phyloP scores from a whole-genome alignment of 2,888 invertebrate genomes.

The Strigamia transsilvanica region DNA sequence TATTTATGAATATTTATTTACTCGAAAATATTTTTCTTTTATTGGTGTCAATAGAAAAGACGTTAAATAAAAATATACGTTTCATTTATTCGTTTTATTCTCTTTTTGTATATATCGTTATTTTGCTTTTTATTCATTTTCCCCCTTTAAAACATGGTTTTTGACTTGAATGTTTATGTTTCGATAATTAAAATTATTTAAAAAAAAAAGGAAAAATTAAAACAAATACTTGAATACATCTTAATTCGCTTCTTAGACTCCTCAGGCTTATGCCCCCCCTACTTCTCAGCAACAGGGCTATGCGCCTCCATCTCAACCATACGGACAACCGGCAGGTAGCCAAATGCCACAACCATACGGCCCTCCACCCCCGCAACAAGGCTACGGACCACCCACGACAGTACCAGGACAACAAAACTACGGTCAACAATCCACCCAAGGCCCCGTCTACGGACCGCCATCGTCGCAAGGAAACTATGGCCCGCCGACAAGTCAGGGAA shows the following conservation, averaged over 20 bases:
- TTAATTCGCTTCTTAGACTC: conserved; percentile 33
- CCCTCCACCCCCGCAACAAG: conserved; percentile 53
- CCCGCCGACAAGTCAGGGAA: conserved; percentile 52
- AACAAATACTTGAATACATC: background rate
- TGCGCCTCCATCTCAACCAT: conserved; percentile 54
- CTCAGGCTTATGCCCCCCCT: conserved; percentile 52
- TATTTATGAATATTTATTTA: conserved; percentile 20
- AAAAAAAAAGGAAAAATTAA: background rate
- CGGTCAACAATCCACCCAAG: conserved; percentile 48
- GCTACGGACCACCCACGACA: conserved; percentile 55
- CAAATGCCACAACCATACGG: conserved; percentile 27
- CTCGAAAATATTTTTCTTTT: background rate
- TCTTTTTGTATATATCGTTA: background rate
- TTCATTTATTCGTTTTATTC: conserved; percentile 17
- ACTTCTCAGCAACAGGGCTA: conserved; percentile 55
- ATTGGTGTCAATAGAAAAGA: conserved; percentile 10
- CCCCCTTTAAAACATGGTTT: background rate
- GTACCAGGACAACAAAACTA: conserved; percentile 1
- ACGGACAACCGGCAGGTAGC: conserved; percentile 52
- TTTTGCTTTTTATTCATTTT: background rate
- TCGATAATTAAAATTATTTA: conserved; percentile 1
- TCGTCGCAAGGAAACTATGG: conserved; percentile 55
- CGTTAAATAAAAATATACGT: conserved; percentile 30
- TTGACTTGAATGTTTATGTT: conserved; percentile 33
- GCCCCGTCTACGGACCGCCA: conserved; percentile 53